A percentile compares a stretch with the other conserved stretches of the same genome.
Conservation (phyloP, 2,888 invertebrate genomes). For the Microctonus aethiopoides region DNA sequence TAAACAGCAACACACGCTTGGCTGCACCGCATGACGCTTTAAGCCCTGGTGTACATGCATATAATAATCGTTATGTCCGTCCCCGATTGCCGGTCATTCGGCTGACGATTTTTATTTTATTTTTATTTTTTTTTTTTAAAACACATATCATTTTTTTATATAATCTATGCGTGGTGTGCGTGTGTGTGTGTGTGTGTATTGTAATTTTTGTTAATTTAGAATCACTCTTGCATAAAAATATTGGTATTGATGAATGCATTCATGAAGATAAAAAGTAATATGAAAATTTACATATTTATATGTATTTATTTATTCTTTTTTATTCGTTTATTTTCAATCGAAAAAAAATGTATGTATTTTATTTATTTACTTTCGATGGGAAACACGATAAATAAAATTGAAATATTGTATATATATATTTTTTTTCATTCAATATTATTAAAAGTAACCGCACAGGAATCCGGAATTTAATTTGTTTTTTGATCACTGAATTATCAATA, state of each 20-base stretch:
- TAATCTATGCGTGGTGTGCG: too few relatives aligned
- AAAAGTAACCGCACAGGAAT: background rate
- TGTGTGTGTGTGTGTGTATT: slow-evolving; percentile 1
- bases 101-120: slow-evolving; percentile 47
- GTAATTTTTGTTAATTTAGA: background rate
- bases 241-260: background rate
- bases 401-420: too few relatives aligned
- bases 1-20: slow-evolving; percentile 70
- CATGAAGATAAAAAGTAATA: background rate
- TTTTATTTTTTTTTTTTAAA: background rate
- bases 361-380: too few relatives aligned
- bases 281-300: background rate
- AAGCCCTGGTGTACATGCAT: slow-evolving; percentile 65
- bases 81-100: slow-evolving; percentile 54
- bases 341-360: too few relatives aligned
- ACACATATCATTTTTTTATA: background rate
- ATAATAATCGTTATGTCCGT: slow-evolving; percentile 55
- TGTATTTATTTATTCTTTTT: too few relatives aligned
- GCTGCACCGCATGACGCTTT: slow-evolving; percentile 68
- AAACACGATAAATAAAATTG: too few relatives aligned
- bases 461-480: background rate
- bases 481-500: background rate
- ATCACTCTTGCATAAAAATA: background rate
- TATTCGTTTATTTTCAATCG: too few relatives aligned
- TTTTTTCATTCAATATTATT: too few relatives aligned